Evolutionary conservation across 2,888 invertebrate genomes (phyloP).

Genomic region (Chrysolina oricalcia): DNA sequence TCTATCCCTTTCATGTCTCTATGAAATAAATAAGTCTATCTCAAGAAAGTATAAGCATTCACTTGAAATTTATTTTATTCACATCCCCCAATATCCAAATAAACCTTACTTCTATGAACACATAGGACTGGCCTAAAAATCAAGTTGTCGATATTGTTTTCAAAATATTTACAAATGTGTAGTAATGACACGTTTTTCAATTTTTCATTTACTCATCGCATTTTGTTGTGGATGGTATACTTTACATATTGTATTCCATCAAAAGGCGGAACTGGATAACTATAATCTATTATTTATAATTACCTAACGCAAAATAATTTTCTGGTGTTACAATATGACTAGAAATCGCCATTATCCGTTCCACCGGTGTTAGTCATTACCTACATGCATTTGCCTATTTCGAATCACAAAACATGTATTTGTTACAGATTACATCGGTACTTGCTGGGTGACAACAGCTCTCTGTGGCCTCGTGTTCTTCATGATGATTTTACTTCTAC

Average conservation of each 20-base stretch:
- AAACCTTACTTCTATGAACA: no score
- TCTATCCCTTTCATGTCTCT: no score
- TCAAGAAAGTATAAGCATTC: no score
- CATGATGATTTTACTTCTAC: slow-evolving; percentile 59
- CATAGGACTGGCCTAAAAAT: no score
- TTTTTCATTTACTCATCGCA: neutral
- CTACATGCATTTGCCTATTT: neutral
- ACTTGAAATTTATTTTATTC: no score
- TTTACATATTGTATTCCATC: slow-evolving; percentile 2
- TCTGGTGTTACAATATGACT: slow-evolving; percentile 1
- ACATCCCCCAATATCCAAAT: no score
- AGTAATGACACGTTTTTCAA: neutral
- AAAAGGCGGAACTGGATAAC: slow-evolving; percentile 5
- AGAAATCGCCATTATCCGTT: neutral
- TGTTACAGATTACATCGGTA: slow-evolving; percentile 64
- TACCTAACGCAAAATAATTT: neutral
- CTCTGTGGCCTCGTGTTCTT: slow-evolving; percentile 61
- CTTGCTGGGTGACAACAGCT: slow-evolving; percentile 64
- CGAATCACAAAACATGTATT: slow-evolving; percentile 1
- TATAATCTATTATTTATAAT: slow-evolving; percentile 18
- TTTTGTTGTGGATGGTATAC: neutral
- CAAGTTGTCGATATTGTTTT: no score
- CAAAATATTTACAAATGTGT: no score
- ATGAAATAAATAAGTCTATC: no score
- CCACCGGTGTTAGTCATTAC: neutral